These are phyloP conservation scores for Achatina immaculata DNA, from an alignment of 1,140 invertebrate species.

Conservation along the genomic window DNA sequence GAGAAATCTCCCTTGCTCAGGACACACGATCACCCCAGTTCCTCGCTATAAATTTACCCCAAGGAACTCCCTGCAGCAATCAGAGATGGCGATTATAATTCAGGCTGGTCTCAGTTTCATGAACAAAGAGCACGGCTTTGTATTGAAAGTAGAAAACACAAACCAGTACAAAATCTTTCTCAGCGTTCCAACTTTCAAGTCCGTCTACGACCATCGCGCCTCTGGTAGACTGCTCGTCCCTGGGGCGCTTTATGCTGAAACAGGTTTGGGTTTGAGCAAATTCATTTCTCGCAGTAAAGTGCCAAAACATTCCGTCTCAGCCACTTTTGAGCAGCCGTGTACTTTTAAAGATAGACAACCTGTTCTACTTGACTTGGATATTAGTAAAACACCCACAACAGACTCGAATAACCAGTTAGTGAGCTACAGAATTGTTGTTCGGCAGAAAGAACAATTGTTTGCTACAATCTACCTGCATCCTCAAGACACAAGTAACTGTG, in stretches of 20 bases:
- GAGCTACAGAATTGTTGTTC: constrained; percentile 1
- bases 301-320: constrained; percentile 22
- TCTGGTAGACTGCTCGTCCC: constrained; percentile 39
- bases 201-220: constrained; percentile 44
- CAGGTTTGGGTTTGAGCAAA: constrained; percentile 35
- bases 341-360: neutral
- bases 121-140: constrained; percentile 34
- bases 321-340: constrained; percentile 35
- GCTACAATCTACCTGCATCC: constrained; percentile 5
- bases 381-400: neutral
- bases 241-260: constrained; percentile 44
- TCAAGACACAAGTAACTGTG: too few relatives aligned
- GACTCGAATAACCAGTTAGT: neutral
- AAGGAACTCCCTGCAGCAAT: constrained; percentile 3
- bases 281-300: neutral
- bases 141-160: constrained; percentile 6
- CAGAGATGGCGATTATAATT: constrained; percentile 7
- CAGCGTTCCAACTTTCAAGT: constrained; percentile 16
- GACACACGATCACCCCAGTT: constrained; percentile 21
- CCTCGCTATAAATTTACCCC: constrained; percentile 43
- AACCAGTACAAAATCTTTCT: constrained; percentile 25
- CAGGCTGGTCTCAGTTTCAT: constrained; percentile 21
- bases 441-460: neutral
- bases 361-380: neutral
- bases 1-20: constrained; percentile 21